phyloP scores from a whole-genome alignment of 1,140 invertebrate species.

The Diuraphis noxia region DNA sequence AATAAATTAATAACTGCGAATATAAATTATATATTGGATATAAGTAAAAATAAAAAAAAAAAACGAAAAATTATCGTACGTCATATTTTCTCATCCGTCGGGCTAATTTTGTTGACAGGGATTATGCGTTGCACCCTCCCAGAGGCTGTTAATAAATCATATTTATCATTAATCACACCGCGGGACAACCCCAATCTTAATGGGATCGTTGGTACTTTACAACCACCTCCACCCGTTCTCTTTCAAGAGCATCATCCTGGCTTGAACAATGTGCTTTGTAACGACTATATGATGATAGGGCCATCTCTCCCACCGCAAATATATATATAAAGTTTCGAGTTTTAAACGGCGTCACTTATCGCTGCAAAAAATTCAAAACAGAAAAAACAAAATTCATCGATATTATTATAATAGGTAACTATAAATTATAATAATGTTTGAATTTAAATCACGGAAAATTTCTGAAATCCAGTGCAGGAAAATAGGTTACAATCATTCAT shows the following conservation, averaged over 20 bases:
- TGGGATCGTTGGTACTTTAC: conserved; percentile 46
- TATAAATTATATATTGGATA: not conserved
- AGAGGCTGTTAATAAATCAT: conserved; percentile 45
- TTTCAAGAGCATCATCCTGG: not conserved
- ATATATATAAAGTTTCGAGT: not conserved
- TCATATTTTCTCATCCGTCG: conserved; percentile 42
- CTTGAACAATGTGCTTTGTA: conserved; percentile 22
- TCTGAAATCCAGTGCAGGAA: not conserved
- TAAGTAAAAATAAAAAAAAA: not conserved
- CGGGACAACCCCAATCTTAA: conserved; percentile 50
- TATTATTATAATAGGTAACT: too few relatives aligned
- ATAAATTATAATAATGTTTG: not conserved
- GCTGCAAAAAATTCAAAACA: not conserved
- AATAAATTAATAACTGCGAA: not conserved
- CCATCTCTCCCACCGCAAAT: too few relatives aligned
- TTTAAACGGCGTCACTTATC: not conserved
- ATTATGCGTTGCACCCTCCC: conserved; percentile 10
- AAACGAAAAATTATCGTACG: conserved; percentile 29
- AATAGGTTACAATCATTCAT: not conserved
- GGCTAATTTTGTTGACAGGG: conserved; percentile 50
- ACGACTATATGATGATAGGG: not conserved
- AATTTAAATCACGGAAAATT: not conserved
- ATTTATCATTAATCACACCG: conserved; percentile 50
- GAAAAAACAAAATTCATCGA: not conserved
- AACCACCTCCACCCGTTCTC: not conserved